These are phyloP conservation scores for Hephaestus fuliginosus DNA, from an alignment of 2,797 vertebrate genomes.

Conservation along the genomic window DNA sequence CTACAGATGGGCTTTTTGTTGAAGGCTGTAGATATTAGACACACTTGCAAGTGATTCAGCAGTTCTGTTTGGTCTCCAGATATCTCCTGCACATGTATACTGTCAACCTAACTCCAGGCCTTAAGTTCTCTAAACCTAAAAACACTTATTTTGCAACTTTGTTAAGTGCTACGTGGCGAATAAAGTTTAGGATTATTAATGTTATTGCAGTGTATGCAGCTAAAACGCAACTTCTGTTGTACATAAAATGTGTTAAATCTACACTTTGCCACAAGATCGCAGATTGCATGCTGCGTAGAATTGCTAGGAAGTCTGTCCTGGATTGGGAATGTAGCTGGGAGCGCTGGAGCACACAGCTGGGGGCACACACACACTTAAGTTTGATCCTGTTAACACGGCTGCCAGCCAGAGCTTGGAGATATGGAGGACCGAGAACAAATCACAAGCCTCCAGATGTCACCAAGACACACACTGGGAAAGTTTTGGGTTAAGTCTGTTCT, in stretches of 20 bases:
- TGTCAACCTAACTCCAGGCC: slow-evolving; percentile 1
- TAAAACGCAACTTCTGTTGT: slow-evolving; percentile 14
- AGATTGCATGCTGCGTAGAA: slow-evolving; percentile 37
- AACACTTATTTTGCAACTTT: not conserved
- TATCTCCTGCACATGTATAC: slow-evolving; percentile 1
- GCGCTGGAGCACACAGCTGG: slow-evolving; percentile 63
- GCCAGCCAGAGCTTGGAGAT: slow-evolving; percentile 44
- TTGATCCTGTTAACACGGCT: slow-evolving; percentile 61
- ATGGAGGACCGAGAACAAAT: slow-evolving; percentile 54
- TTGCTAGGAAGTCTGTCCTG: slow-evolving; percentile 51
- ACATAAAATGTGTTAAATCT: slow-evolving; percentile 15
- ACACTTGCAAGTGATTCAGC: slow-evolving; percentile 23
- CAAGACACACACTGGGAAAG: slow-evolving; percentile 30
- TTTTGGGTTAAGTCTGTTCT: slow-evolving; percentile 60
- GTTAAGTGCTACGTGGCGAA: not conserved
- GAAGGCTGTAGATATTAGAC: slow-evolving; percentile 7
- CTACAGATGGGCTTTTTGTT: slow-evolving; percentile 24
- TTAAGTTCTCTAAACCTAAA: not conserved
- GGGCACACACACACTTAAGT: slow-evolving; percentile 44
- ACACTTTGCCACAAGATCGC: slow-evolving; percentile 13
- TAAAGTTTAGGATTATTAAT: not conserved
- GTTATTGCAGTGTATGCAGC: not conserved
- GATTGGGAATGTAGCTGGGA: slow-evolving; percentile 63
- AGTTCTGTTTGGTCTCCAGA: slow-evolving; percentile 17
- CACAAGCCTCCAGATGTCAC: slow-evolving; percentile 64